Base-by-base conservation (phyloP, 2,888 invertebrate genomes). In the Tipula confusa region DNA sequence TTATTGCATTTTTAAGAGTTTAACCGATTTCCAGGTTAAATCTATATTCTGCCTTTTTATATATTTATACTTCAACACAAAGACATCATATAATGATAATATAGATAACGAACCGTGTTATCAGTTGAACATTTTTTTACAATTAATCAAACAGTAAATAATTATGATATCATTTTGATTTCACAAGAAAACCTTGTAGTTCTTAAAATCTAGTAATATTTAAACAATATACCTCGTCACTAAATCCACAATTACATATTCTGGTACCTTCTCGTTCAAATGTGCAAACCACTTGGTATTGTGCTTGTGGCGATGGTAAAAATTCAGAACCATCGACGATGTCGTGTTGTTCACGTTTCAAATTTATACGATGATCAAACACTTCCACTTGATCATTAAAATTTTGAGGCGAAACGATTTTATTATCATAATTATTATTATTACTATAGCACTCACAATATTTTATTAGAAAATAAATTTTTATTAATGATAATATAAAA, bases 181-280 rank as follows among this genome's bases (percentile, higher is more conserved):
- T 24, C 64, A 24, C 18, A 18, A 18, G 64, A 64, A 80, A 83
- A 28, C 83, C n/a, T 84, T n/a, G n/a, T n/a, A n/a, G 64, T 24
- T n/a, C 13, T 64, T n/a, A n/a, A n/a, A n/a, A n/a, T n/a, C n/a
- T n/a, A n/a, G n/a, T n/a, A n/a, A n/a, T n/a, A n/a, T n/a, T n/a
- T n/a, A n/a, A n/a, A n/a, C n/a, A n/a, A 87, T 87, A 87, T 86
- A 90, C 89, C 88, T 87, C 87, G 29, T 88, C 86, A 36, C 84
- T 85, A 86, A 88, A 87, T 84, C 87, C 86, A 85, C 89, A 90
- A 86, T 90, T 88, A 82, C 89, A 89, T 84, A 88, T 88, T 15
- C 33, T 11, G 11, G 31, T 82, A 7, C 82, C 82, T 33, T 82
- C 82, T 3, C 31, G 33, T 82, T 82, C 31, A 33, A 82, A 82